Evolutionary conservation across 2,797 vertebrate genomes (phyloP).

Genomic region (Trachops cirrhosus): DNA sequence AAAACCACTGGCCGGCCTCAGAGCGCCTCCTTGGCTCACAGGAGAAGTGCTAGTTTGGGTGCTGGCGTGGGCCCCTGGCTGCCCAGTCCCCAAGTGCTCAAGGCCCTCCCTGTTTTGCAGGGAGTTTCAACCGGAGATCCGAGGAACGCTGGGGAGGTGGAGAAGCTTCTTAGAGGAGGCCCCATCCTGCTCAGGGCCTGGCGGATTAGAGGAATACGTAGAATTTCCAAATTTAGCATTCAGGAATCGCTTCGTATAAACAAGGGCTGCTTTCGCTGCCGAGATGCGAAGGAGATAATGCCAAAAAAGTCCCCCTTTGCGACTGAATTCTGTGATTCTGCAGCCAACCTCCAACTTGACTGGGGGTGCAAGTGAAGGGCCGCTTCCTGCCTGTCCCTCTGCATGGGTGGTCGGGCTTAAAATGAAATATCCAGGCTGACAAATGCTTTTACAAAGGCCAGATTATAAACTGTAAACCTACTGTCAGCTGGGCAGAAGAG

Average conservation of each 20-base stretch:
- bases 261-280: constrained; percentile 83
- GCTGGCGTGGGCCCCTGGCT: not conserved
- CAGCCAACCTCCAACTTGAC: constrained; percentile 82
- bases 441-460: constrained; percentile 93
- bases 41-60: not conserved
- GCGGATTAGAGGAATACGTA: constrained; percentile 81
- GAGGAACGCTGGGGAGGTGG: constrained; percentile 53
- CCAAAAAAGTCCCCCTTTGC: constrained; percentile 84
- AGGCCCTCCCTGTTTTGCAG: constrained; percentile 58
- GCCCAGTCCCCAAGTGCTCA: not conserved
- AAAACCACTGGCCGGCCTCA: not conserved
- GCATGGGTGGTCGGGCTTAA: constrained; percentile 94
- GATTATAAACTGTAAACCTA: constrained; percentile 96
- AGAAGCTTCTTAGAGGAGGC: constrained; percentile 71
- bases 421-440: constrained; percentile 92
- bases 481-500: constrained; percentile 88
- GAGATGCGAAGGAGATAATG: constrained; percentile 85
- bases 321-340: constrained; percentile 86
- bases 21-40: not conserved
- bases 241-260: constrained; percentile 89
- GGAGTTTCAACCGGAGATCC: constrained; percentile 50
- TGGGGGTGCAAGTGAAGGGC: constrained; percentile 83
- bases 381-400: constrained; percentile 86
- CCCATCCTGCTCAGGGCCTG: constrained; percentile 63
- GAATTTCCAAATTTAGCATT: constrained; percentile 90